Base-by-base conservation (phyloP, 2,888 invertebrate genomes). In the Xanthostigma xanthostigma region DNA sequence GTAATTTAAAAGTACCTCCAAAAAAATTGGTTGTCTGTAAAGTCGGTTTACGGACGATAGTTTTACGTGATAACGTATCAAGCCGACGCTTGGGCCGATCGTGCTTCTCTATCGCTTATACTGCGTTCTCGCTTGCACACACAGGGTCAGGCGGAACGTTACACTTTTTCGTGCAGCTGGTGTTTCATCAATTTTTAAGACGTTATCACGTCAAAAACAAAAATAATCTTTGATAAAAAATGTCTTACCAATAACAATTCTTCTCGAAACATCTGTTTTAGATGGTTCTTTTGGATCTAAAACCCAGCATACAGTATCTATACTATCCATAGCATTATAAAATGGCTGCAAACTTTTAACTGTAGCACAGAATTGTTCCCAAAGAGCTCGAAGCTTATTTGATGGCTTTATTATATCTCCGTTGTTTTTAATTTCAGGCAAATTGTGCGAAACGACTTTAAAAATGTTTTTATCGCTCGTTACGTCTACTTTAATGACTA, bases 231-330 rank as follows among this genome's bases (percentile, higher is more conserved):
- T 27, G 27, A 27, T 27, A n/a, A 13, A n/a, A 33, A 17, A 33
- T 13, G 4, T 17, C 53, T 49, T 60, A 67, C 67, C 63, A 35
- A 69, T 55, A 47, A 61, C 59, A 51, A 71, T 66, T 53, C 68
- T 60, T 34, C 71, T 58, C 50, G 64, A 62, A 44, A 55, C 57
- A 54, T 68, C 64, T 41, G 58, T 60, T 48, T 58, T 57, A 3
- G 57, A 62, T 8, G 65, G 65, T 11, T 57, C 55, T 46, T 61
- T 59, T 8, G 70, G 71, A 57, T 71, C 70, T 41, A 71, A 54
- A 44, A 71, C 61, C 56, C 62, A 63, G 54, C 64, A 64, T 46
- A 55, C 57, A 13, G 33, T 48, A 59, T 70, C 70, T 14, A 71
- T 54, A 13, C 58, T 58, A 43, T 68, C 68, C 64, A 71, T 63